A percentile compares a stretch with the other conserved stretches of the same genome.
phyloP scores from a whole-genome alignment of 2,888 invertebrate species.

The Linnaemya tessellans region DNA sequence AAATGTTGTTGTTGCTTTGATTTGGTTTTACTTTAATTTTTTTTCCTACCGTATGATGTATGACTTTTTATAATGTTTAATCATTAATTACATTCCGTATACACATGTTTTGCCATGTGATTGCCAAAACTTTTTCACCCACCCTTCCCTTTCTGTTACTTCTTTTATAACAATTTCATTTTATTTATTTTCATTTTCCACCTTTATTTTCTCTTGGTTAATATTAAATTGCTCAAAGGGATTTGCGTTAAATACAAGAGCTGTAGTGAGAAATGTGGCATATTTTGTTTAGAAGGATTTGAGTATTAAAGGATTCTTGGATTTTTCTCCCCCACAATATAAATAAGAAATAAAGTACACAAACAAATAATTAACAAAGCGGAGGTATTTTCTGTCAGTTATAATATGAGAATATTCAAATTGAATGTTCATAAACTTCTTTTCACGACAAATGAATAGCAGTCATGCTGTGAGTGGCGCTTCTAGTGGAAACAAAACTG shows the following conservation, averaged over 20 bases:
- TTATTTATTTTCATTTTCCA: slow-evolving; percentile 11
- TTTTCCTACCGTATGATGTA: slow-evolving; percentile 25
- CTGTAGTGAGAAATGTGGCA: not conserved
- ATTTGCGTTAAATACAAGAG: not conserved
- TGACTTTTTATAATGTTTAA: slow-evolving; percentile 59
- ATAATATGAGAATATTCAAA: too few relatives aligned
- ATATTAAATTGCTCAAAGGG: slow-evolving; percentile 15
- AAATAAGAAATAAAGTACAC: too few relatives aligned
- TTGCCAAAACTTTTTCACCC: slow-evolving; percentile 11
- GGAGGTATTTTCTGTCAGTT: too few relatives aligned
- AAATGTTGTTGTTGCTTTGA: slow-evolving; percentile 4
- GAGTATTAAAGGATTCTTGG: not conserved
- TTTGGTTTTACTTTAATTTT: not conserved
- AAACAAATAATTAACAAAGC: too few relatives aligned
- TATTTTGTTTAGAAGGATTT: too few relatives aligned
- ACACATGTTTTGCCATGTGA: slow-evolving; percentile 62
- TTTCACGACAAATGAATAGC: too few relatives aligned
- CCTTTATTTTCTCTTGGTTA: slow-evolving; percentile 15
- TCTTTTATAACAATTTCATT: not conserved
- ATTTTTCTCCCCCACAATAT: not conserved
- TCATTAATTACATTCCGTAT: slow-evolving; percentile 56
- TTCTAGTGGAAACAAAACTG: too few relatives aligned
- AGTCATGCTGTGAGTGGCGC: too few relatives aligned
- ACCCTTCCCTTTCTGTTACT: not conserved
- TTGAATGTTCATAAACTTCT: too few relatives aligned